Conservation (phyloP, 1,140 invertebrate species). For the Aleiodes sp. region DNA sequence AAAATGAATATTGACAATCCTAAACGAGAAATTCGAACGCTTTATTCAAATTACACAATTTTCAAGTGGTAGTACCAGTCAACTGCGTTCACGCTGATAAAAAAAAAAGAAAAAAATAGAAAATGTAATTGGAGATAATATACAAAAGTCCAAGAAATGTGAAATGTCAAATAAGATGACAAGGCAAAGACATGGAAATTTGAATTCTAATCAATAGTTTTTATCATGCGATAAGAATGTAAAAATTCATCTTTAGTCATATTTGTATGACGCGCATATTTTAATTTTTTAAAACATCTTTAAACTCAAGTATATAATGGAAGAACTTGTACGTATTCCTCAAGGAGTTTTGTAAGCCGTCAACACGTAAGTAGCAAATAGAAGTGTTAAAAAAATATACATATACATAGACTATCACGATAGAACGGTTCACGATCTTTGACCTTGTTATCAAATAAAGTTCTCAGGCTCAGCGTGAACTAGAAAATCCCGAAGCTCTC, state of each 20-base stretch:
- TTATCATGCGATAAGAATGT: neutral
- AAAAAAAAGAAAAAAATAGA: too few species aligned
- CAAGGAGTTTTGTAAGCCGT: neutral
- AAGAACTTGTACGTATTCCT: neutral
- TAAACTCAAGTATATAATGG: neutral
- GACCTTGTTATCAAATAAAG: neutral
- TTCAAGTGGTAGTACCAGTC: too few species aligned
- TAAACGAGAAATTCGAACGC: too few species aligned
- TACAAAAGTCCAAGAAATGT: neutral
- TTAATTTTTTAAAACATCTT: neutral
- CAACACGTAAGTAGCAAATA: neutral
- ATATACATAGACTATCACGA: neutral
- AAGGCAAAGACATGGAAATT: neutral
- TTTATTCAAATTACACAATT: too few species aligned
- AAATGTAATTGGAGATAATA: too few species aligned
- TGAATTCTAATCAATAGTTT: neutral
- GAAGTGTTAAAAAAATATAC: neutral
- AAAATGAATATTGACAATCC: neutral
- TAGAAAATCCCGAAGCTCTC: neutral
- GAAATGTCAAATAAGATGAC: neutral
- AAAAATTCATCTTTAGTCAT: neutral
- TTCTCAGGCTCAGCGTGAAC: neutral
- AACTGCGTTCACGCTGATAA: too few species aligned
- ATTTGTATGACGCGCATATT: neutral
- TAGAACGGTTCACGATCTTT: neutral